Base-by-base conservation (phyloP, 2,113 vertebrate genomes). In the Aspidoscelis tigris region DNA sequence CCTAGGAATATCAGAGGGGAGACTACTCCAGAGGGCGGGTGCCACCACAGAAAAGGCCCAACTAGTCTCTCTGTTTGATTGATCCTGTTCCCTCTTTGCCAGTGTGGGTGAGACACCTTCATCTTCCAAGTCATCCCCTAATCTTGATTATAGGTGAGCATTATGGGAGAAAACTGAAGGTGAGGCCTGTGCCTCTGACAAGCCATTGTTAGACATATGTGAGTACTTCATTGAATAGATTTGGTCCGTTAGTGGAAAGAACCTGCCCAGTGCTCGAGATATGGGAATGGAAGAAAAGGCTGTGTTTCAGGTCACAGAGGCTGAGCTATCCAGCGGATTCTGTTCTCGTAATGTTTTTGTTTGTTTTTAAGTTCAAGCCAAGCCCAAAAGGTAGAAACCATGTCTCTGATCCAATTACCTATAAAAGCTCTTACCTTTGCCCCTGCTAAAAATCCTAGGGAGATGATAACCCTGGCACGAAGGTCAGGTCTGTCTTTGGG, bases 401-500 rank as follows among this genome's bases (percentile, higher is more conserved):
- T 61, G 58, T 21, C 44, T 43, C 16, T 11, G 20, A 71, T 79
- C 53, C 2, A 86, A 53, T 0, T 69, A 21, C n/a, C 33, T 0
- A 1, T 20, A 68, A 0, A 68, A 88, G 83, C 4, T 84, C 93
- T 94, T 95, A 99, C 99, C 97, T 99, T 99, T 82, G 99, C 97
- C 90, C 96, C 95, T 58, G 96, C 98, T 39, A 99, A 95, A 80
- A 99, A 96, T 50, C 97, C 97, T 76, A 99, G 93, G 7, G 99
- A 98, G 64, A 99, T 61, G 78, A 94, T 97, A 20, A 99, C 99
- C 89, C 99, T 97, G 72, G 97, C 97, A 24, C 98, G 93, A 5
- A 99, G 95, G 94, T 99, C 99, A 7, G 99, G 98, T 89, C 98
- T 95, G 86, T 99, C 97, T 80, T 97, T 97, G 77, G 99, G 99